Base-by-base conservation (phyloP, 2,797 vertebrate species). In the Glyptemys insculpta region DNA sequence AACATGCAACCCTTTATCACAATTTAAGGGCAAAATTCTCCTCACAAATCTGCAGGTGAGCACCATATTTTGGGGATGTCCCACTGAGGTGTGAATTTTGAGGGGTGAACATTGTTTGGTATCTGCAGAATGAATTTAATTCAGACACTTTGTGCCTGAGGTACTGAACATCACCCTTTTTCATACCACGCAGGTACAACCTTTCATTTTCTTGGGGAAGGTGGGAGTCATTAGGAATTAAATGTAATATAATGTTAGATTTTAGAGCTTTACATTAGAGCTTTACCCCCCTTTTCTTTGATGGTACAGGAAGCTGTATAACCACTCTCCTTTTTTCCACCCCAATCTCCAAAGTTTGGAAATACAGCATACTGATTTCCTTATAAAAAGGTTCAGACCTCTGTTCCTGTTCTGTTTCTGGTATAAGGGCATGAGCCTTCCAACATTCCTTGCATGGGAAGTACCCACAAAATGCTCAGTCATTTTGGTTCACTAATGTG, bases 141-240 rank as follows among this genome's bases (percentile, higher is more conserved):
- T 90, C 57, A 81, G 53, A 72, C 82, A 62, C 59, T 84, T 79
- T 62, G 16, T 59, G 53, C 23, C 54, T 2, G 0, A 50, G 14
- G 0, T 82, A 54, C 72, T 91, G 53, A 93, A 37, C 29, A 79
- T 56, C 82, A 94, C 27, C 6, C 47, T 90, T 94, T 57, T 76
- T 41, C 56, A 53, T 65, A 50, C 47, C 83, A 89, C 6, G 31
- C 53, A 93, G 47, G 47, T 74, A 57, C 37, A 95, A 95, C 23
- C 31, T 62, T 92, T 84, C 37, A 50, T 89, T 94, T 96, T 90
- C 59, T 25, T 59, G 29, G 8, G n/a, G 81, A 86, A 92, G 53
- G 57, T 92, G 62, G n/a, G 88, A 96, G 59, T 92, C 44, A 89
- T 56, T 88, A 92, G 12, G 23, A 87, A 90, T 74, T 90, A 94